Conservation (phyloP, 2,113 vertebrate species). For the Emydura subglobosa region DNA sequence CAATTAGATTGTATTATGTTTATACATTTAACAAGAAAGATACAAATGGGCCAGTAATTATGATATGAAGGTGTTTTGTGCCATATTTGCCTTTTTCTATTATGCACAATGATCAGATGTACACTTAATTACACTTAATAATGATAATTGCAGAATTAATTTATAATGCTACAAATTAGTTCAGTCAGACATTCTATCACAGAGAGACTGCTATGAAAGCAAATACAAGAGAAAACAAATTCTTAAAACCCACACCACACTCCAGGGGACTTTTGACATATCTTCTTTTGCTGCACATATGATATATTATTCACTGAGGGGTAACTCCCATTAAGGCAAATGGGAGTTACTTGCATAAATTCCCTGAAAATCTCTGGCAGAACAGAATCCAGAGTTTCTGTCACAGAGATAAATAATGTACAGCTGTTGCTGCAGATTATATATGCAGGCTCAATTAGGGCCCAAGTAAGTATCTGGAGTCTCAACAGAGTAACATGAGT, state of each 20-base stretch:
- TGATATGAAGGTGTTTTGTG: constrained; percentile 32
- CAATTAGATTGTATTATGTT: not conserved
- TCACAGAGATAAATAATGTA: constrained; percentile 9
- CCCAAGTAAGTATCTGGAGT: not conserved
- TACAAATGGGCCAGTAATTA: constrained; percentile 43
- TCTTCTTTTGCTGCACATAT: not conserved
- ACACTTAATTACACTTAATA: constrained; percentile 64
- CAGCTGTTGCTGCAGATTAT: accelerated
- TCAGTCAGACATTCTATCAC: constrained; percentile 37
- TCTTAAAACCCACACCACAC: constrained; percentile 56
- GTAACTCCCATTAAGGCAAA: constrained; percentile 40
- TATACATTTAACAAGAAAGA: constrained; percentile 22
- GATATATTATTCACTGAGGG: not conserved
- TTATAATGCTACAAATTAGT: constrained; percentile 47
- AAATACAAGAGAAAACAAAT: constrained; percentile 46
- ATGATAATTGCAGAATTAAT: constrained; percentile 52
- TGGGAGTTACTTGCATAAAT: constrained; percentile 39
- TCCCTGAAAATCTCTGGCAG: constrained; percentile 1
- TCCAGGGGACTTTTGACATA: constrained; percentile 49
- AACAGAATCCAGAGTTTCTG: constrained; percentile 13
- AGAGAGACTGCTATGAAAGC: constrained; percentile 14
- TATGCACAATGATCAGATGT: constrained; percentile 18
- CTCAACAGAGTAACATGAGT: not conserved
- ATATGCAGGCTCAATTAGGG: not conserved
- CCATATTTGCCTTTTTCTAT: constrained; percentile 34